These are phyloP conservation scores for Cordylochernes scorpioides DNA, from an alignment of 2,888 invertebrate species.

Conservation along the genomic window DNA sequence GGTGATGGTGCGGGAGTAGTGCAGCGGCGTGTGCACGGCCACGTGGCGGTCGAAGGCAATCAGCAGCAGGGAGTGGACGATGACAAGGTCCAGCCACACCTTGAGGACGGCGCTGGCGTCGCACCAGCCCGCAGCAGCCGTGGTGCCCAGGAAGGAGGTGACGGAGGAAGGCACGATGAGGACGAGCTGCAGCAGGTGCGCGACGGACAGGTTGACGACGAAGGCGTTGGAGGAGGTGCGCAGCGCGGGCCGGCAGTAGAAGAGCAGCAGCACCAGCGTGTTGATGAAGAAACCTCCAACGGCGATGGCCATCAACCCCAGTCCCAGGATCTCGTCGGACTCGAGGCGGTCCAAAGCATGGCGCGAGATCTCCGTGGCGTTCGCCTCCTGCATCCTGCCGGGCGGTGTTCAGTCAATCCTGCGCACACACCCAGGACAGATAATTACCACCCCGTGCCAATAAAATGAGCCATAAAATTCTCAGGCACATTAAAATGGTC, in stretches of 20 bases:
- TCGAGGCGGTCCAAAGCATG: too few relatives aligned
- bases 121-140: constrained; percentile 24
- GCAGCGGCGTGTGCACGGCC: constrained; percentile 35
- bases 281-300: too few relatives aligned
- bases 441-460: too few relatives aligned
- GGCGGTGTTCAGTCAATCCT: too few relatives aligned
- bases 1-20: constrained; percentile 31
- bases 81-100: constrained; percentile 29
- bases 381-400: too few relatives aligned
- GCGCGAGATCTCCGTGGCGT: too few relatives aligned
- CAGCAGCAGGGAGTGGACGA: constrained; percentile 33
- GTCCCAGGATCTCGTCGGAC: too few relatives aligned
- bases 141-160: constrained; percentile 20
- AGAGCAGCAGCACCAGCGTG: too few relatives aligned
- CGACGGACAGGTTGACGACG: constrained; percentile 30
- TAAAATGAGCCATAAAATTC: too few relatives aligned
- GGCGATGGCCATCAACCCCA: too few relatives aligned
- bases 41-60: constrained; percentile 38
- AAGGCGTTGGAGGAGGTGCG: constrained; percentile 46
- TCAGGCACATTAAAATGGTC: too few relatives aligned
- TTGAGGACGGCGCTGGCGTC: constrained; percentile 34
- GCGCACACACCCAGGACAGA: too few relatives aligned
- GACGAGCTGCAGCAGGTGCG: constrained; percentile 25
- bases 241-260: constrained; percentile 40
- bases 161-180: constrained; percentile 24